Conservation (phyloP, 92 coral and sea anemone species). For the Muricea muricata region DNA sequence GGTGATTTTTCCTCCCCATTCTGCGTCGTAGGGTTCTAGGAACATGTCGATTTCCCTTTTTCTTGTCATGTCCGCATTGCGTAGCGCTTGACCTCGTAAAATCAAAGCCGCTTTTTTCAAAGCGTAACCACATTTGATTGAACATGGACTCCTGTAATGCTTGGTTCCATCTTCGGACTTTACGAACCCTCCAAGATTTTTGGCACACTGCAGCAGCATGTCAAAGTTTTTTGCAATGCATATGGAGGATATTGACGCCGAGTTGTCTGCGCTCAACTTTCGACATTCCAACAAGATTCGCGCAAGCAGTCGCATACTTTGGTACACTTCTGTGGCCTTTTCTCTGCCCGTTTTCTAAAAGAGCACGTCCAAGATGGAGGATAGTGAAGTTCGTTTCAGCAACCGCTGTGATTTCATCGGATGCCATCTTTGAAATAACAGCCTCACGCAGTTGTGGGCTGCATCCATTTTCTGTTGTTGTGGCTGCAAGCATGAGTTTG, state of each 20-base stretch:
- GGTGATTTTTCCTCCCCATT: too few relatives aligned
- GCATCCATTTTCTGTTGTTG: background rate
- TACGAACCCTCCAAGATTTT: slow-evolving; percentile 9
- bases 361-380: too few relatives aligned
- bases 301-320: too few relatives aligned
- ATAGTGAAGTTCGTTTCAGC: too few relatives aligned
- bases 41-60: too few relatives aligned
- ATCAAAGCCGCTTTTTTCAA: background rate
- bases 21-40: background rate
- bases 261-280: slow-evolving; percentile 69
- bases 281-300: too few relatives aligned
- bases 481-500: background rate
- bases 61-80: background rate
- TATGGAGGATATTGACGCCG: slow-evolving; percentile 53
- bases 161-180: background rate
- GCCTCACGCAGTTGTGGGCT: too few relatives aligned
- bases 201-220: too few relatives aligned
- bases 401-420: too few relatives aligned
- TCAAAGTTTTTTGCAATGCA: background rate
- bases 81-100: background rate
- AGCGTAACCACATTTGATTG: slow-evolving; percentile 5
- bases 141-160: background rate
- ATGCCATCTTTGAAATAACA: too few relatives aligned
- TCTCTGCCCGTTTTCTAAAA: background rate
- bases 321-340: slow-evolving; percentile 32